Conservation (phyloP, 2,113 vertebrate species). For the Oncorhynchus mykiss region DNA sequence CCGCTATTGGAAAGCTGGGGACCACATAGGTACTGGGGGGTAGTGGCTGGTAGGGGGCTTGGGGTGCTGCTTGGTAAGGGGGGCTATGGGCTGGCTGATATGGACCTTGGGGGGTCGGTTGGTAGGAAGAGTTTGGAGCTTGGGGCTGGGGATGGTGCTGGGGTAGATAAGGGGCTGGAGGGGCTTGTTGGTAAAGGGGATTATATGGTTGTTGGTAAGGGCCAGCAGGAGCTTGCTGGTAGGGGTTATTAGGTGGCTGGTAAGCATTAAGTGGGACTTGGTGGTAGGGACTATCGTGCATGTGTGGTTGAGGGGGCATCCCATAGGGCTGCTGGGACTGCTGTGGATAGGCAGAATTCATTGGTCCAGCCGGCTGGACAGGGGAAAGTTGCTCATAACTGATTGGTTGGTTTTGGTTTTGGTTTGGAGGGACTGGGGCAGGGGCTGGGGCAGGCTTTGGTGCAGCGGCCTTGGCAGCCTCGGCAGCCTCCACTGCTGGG, state of each 20-base stretch:
- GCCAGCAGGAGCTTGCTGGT: constrained; percentile 14
- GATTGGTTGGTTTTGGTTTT: constrained; percentile 73
- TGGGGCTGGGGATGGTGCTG: constrained; percentile 48
- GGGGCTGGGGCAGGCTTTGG: constrained; percentile 53
- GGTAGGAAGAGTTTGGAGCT: constrained; percentile 58
- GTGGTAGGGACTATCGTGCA: constrained; percentile 61
- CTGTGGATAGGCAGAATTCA: constrained; percentile 65
- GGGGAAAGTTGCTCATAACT: constrained; percentile 64
- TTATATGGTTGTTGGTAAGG: constrained; percentile 56
- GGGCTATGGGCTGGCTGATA: constrained; percentile 67
- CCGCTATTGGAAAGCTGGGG: constrained; percentile 70
- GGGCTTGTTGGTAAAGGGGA: constrained; percentile 64
- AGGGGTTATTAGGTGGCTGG: constrained; percentile 45
- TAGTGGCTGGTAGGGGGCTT: constrained; percentile 64
- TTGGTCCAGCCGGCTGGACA: constrained; percentile 69
- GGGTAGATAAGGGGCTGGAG: constrained; percentile 57
- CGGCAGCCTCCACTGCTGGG: constrained; percentile 77
- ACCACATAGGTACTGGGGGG: constrained; percentile 64
- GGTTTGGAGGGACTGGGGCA: constrained; percentile 43
- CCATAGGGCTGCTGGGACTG: constrained; percentile 72
- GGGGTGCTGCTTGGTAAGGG: constrained; percentile 61
- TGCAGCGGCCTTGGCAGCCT: constrained; percentile 58
- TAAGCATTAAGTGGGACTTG: constrained; percentile 53
- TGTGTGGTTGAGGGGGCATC: constrained; percentile 70
- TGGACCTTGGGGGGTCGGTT: constrained; percentile 46